Base-by-base conservation (phyloP, 2,113 vertebrate genomes). In the Ellobius talpinus region DNA sequence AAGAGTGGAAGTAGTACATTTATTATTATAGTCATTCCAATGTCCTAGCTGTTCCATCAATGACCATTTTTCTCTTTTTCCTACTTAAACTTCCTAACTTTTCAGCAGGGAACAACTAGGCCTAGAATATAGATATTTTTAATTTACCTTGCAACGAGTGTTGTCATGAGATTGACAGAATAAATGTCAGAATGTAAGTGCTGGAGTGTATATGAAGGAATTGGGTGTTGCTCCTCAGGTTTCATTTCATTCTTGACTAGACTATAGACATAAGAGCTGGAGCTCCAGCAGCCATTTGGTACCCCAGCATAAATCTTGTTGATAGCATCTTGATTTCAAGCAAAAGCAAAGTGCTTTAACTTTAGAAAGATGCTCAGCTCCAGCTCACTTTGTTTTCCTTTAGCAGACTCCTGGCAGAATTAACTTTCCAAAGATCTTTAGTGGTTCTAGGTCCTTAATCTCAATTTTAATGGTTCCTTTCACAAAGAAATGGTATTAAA, bases 401-500 rank as follows among this genome's bases (percentile, higher is more conserved):
- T 52, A 82, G 45, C 45, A 93, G 45, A 84, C 45, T 73, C 31
- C 63, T 73, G 31, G 19, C 33, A 91, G n/a, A 93, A 74, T 19
- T 12, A 72, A 65, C 55, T 94, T 76, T 3, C 7, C 24, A 45
- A 3, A 79, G 68, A 87, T 0, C 16, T 94, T 93, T 84, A 50
- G 58, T 29, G 66, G 52, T 1, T 66, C 31, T 50, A 68, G 23
- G 65, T 26, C 74, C 12, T 76, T 45, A 50, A 96, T 70, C 26
- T 79, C 26, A 87, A 29, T 88, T 76, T 92, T 87, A 5, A 70
- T 31, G 14, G n/a, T 8, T 72, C 85, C 6, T 85, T 85, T 11
- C 39, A 85, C 65, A 91, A 79, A 78, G 79, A 81, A 70, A 89
- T 61, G 50, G 14, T 89, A 42, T 47, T 52, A 85, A 92, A 78